These are phyloP conservation scores for Grammomys dolichurus DNA, from an alignment of 2,113 vertebrate species.

Conservation along the genomic window DNA sequence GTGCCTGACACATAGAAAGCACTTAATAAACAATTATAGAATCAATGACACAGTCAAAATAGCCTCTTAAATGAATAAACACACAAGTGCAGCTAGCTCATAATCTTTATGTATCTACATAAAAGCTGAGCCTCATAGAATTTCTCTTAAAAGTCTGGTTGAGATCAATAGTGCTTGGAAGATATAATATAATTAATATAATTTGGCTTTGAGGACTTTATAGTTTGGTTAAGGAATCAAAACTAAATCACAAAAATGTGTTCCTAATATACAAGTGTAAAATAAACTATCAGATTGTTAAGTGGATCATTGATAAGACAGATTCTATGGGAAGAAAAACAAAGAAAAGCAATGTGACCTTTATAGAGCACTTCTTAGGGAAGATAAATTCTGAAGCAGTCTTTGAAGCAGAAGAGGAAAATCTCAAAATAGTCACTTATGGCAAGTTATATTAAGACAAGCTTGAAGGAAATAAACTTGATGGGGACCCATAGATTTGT, in stretches of 20 bases:
- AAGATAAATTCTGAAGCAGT: not conserved
- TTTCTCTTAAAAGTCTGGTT: not conserved
- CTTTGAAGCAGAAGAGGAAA: not conserved
- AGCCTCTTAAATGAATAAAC: not conserved
- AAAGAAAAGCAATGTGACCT: not conserved
- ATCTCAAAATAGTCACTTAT: not conserved
- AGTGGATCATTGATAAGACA: not conserved
- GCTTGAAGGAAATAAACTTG: not conserved
- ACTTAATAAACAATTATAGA: slow-evolving; percentile 51
- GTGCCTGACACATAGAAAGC: not conserved
- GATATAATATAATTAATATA: not conserved
- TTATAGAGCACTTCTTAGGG: not conserved
- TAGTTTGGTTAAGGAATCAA: not conserved
- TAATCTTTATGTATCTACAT: not conserved
- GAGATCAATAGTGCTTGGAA: not conserved
- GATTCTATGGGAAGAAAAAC: not conserved
- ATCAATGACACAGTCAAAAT: slow-evolving; percentile 18
- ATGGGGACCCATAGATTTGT: not conserved
- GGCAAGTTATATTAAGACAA: not conserved
- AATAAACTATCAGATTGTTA: not conserved
- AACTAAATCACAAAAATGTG: not conserved
- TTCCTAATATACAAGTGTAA: not conserved
- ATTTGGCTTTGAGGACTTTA: slow-evolving; percentile 10
- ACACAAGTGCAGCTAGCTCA: not conserved
- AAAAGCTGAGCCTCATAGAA: not conserved